Conservation (phyloP, 2,113 vertebrate species). For the Rhinichthys klamathensis region DNA sequence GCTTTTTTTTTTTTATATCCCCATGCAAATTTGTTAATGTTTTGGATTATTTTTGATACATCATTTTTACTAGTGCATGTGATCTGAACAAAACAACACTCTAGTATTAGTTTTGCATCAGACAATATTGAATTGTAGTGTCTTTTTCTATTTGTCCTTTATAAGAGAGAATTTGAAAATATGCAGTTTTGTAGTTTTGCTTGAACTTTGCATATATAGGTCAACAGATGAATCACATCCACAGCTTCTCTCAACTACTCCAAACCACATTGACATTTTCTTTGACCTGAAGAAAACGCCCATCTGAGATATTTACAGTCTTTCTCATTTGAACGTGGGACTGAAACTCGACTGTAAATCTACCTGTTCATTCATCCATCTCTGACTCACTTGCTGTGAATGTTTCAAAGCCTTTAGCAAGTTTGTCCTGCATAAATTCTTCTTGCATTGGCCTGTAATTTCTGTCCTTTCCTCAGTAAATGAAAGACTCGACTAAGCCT, state of each 20-base stretch:
- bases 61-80: no score
- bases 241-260: neutral
- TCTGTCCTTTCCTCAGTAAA: conserved; percentile 67
- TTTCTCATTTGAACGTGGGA: neutral
- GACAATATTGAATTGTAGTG: no score
- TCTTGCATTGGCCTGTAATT: conserved; percentile 69
- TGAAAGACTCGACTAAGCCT: conserved; percentile 66
- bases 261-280: neutral
- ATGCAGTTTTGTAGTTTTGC: neutral
- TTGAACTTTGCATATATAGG: neutral
- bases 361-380: neutral
- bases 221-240: neutral
- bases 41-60: no score
- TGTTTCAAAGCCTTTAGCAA: conserved; percentile 51
- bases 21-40: no score
- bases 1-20: no score
- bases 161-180: neutral
- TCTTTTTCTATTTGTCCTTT: neutral
- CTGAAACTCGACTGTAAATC: neutral
- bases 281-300: neutral
- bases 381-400: conserved; percentile 57
- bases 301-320: conserved; percentile 2
- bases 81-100: no score
- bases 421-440: conserved; percentile 57
- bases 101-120: no score